Conservation (phyloP, 2,888 invertebrate genomes). For the Lasioglossum pauxillum region DNA sequence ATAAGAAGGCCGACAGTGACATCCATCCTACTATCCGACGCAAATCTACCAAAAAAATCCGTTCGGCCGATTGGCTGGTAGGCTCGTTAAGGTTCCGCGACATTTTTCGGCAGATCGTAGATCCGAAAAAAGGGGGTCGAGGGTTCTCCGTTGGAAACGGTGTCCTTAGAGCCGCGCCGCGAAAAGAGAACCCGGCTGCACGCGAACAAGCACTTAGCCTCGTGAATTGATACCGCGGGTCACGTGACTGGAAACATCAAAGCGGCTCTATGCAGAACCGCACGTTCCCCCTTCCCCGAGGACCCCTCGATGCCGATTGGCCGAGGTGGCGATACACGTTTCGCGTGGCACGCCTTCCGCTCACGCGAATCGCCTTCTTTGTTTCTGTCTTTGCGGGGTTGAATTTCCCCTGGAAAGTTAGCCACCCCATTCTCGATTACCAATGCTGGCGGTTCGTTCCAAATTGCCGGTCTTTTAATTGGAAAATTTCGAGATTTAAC, state of each 20-base stretch:
- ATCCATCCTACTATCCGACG: conserved; percentile 15
- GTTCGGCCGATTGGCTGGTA: conserved; percentile 31
- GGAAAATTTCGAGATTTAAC: too few species aligned
- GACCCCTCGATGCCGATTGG: conserved; percentile 80
- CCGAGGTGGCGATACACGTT: conserved; percentile 76
- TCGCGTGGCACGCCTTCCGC: conserved; percentile 82
- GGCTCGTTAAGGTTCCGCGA: conserved; percentile 10
- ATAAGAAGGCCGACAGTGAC: conserved; percentile 13
- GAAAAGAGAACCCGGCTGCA: conserved; percentile 69
- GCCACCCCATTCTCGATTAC: neutral
- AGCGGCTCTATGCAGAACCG: conserved; percentile 63
- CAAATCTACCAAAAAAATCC: conserved; percentile 31
- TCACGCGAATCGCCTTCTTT: conserved; percentile 77
- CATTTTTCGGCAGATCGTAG: conserved; percentile 43
- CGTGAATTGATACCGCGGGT: conserved; percentile 77
- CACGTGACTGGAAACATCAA: conserved; percentile 81
- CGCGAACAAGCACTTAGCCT: conserved; percentile 82
- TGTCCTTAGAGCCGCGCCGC: conserved; percentile 65
- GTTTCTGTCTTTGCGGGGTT: conserved; percentile 48
- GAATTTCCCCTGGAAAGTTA: neutral
- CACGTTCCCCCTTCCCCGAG: neutral
- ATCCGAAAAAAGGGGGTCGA: conserved; percentile 39
- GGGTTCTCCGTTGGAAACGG: conserved; percentile 34
- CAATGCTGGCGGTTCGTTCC: neutral
- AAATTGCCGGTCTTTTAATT: neutral